Conservation (phyloP, 92 coral and sea anemone genomes). For the Chrysogorgia sp. region DNA sequence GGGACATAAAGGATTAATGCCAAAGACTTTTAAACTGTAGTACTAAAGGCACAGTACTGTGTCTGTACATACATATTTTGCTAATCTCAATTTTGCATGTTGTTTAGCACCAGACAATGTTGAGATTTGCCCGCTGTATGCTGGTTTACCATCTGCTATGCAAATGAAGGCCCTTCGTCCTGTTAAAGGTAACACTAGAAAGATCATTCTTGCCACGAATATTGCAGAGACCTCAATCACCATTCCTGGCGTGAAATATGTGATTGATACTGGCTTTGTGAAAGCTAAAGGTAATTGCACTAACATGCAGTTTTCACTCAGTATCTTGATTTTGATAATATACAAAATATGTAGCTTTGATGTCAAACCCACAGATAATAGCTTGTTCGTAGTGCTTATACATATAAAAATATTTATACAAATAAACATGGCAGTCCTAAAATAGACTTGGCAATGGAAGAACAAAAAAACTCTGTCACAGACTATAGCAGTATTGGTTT, state of each 20-base stretch:
- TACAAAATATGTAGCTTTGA: too few relatives aligned
- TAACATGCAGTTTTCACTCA: neutral
- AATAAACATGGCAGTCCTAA: neutral
- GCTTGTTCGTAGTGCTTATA: too few relatives aligned
- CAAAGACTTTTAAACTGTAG: too few relatives aligned
- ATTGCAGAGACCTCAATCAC: slow-evolving; percentile 98
- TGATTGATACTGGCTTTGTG: slow-evolving; percentile 93
- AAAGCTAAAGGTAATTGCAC: slow-evolving; percentile 83
- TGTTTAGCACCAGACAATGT: slow-evolving; percentile 61
- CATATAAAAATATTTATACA: too few relatives aligned
- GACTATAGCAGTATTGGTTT: too few relatives aligned
- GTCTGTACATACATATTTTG: too few relatives aligned
- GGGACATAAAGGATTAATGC: too few relatives aligned
- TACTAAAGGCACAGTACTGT: too few relatives aligned
- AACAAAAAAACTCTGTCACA: neutral
- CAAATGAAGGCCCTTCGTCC: slow-evolving; percentile 92
- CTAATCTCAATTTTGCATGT: slow-evolving; percentile 8
- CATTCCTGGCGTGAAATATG: slow-evolving; percentile 96
- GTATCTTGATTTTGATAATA: neutral
- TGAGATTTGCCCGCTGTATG: slow-evolving; percentile 94
- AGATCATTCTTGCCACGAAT: slow-evolving; percentile 90
- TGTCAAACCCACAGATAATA: too few relatives aligned
- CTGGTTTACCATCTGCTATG: slow-evolving; percentile 85
- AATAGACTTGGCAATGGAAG: too few relatives aligned
- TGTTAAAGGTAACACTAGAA: slow-evolving; percentile 70